Percentiles rank a stretch among this genome's conserved stretches.
Evolutionary conservation across 2,797 vertebrate species (phyloP).

Genomic region (Carcharodon carcharias): DNA sequence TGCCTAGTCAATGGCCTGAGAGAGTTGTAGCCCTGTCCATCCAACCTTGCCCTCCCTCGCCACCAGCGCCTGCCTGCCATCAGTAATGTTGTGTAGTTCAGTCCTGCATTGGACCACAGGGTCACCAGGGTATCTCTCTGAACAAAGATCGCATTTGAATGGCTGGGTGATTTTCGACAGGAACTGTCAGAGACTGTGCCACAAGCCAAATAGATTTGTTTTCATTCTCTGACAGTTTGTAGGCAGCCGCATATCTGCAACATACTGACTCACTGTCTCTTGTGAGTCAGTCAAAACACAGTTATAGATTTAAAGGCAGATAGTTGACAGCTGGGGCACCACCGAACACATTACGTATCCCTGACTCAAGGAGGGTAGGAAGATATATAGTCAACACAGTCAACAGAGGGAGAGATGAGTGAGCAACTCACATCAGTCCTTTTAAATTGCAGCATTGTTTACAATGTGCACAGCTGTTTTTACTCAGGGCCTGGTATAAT

Average conservation of each 20-base stretch:
- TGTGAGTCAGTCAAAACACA: no score
- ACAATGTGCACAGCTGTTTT: slow-evolving; percentile 1
- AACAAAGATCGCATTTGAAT: neutral
- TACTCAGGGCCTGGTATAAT: neutral
- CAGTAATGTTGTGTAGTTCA: neutral
- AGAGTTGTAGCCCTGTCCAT: neutral
- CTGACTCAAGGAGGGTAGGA: neutral
- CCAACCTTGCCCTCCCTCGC: neutral
- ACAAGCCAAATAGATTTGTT: neutral
- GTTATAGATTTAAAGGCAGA: neutral
- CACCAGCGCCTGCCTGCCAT: neutral
- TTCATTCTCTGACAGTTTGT: neutral
- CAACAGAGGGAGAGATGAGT: neutral
- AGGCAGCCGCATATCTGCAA: neutral
- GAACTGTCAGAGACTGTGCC: neutral
- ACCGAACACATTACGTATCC: neutral
- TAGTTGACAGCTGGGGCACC: neutral
- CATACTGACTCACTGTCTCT: neutral
- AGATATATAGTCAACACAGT: neutral
- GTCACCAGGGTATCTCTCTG: neutral
- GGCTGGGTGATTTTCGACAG: neutral
- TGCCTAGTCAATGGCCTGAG: neutral
- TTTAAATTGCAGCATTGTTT: neutral
- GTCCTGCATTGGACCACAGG: neutral
- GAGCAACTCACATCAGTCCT: neutral